A percentile compares a stretch with the other conserved stretches of the same genome.
phyloP scores from a whole-genome alignment of 2,113 vertebrate genomes.

The Struthidea cinerea region DNA sequence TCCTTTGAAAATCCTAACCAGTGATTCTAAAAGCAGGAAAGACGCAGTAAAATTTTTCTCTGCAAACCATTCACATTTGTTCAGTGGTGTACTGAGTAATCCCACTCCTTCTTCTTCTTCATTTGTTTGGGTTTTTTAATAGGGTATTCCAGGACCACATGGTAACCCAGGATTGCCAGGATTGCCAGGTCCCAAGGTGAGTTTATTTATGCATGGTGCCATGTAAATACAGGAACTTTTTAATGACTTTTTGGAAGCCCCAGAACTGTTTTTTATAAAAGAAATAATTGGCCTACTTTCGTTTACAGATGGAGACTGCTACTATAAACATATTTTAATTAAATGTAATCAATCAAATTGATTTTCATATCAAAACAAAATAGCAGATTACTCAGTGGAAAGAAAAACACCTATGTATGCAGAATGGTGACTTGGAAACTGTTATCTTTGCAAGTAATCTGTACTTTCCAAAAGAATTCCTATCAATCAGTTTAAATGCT shows the following conservation, averaged over 20 bases:
- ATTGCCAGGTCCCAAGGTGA: constrained; percentile 89
- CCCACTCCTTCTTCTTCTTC: not conserved
- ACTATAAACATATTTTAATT: constrained; percentile 1
- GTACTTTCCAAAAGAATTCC: not conserved
- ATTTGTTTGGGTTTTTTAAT: not conserved
- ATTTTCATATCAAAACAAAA: not conserved
- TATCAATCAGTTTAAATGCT: not conserved
- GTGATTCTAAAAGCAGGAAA: not conserved
- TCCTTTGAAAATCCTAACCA: not conserved
- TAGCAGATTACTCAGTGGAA: not conserved
- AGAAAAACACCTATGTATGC: not conserved
- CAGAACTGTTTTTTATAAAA: not conserved
- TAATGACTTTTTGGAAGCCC: not conserved
- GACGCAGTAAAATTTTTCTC: not conserved
- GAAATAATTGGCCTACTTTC: not conserved
- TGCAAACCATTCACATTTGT: not conserved
- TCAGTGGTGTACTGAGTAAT: not conserved
- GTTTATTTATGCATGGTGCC: constrained; percentile 7
- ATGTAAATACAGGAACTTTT: not conserved
- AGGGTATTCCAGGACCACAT: constrained; percentile 89
- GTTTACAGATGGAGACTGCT: not conserved
- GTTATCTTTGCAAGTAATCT: not conserved
- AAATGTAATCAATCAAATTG: not conserved
- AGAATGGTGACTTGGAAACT: not conserved
- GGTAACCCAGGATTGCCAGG: constrained; percentile 91